Percentiles rank a stretch among this genome's conserved stretches.
phyloP scores from a whole-genome alignment of 64 coral and sea anemone genomes.

The Montipora efflorescens region DNA sequence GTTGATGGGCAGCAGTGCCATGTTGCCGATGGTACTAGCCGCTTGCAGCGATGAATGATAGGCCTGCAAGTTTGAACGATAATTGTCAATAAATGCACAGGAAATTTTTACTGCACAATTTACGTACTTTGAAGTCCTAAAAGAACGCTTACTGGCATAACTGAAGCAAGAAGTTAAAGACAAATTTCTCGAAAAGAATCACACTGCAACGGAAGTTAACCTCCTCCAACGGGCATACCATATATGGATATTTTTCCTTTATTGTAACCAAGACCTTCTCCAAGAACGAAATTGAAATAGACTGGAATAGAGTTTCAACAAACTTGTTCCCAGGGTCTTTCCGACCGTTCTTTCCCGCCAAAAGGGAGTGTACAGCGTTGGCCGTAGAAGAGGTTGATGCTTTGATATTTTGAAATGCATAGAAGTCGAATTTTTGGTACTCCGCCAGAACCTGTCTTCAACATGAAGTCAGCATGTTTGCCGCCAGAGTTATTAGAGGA shows the following conservation, averaged over 20 bases:
- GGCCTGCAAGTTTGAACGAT: slow-evolving; percentile 73
- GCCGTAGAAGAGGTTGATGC: no score
- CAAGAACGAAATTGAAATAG: not conserved
- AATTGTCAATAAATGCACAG: not conserved
- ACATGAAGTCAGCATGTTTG: slow-evolving; percentile 81
- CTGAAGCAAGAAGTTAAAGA: slow-evolving; percentile 53
- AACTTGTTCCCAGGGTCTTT: no score
- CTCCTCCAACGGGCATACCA: slow-evolving; percentile 37
- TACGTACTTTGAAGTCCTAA: not conserved
- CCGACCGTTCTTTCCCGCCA: no score
- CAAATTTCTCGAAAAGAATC: slow-evolving; percentile 20
- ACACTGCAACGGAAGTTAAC: slow-evolving; percentile 68
- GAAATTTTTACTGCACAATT: not conserved
- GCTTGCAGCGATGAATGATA: slow-evolving; percentile 96
- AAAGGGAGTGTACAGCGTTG: no score
- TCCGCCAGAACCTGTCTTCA: slow-evolving; percentile 97
- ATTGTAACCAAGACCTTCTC: not conserved
- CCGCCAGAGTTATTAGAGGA: slow-evolving; percentile 95
- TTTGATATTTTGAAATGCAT: slow-evolving; percentile 49
- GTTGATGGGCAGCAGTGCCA: slow-evolving; percentile 97
- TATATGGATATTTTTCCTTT: slow-evolving; percentile 34
- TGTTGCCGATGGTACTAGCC: slow-evolving; percentile 85
- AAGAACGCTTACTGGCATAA: slow-evolving; percentile 88
- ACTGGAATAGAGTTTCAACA: no score
- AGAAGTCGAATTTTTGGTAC: slow-evolving; percentile 96